Percentiles rank a stretch among this genome's conserved stretches.
Evolutionary conservation across 2,113 vertebrate species (phyloP).

Genomic region (Nettapus auritus): DNA sequence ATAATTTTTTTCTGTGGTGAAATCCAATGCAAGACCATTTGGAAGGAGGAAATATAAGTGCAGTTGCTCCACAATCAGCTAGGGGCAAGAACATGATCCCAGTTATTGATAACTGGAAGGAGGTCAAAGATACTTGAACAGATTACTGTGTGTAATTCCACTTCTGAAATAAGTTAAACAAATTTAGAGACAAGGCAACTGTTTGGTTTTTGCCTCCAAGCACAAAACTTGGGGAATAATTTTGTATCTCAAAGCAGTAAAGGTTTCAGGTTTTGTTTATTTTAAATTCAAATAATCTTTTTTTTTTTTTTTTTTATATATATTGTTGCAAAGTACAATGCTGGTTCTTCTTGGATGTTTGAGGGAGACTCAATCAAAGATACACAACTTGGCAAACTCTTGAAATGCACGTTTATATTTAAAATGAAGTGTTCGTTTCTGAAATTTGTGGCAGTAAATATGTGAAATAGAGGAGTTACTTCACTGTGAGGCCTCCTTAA

Average conservation of each 20-base stretch:
- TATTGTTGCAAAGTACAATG: background rate
- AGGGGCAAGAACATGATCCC: background rate
- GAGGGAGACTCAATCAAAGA: slow-evolving; percentile 36
- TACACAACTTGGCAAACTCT: slow-evolving; percentile 40
- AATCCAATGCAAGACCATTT: background rate
- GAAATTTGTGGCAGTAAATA: background rate
- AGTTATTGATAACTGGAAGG: slow-evolving; percentile 11
- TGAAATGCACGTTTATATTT: background rate
- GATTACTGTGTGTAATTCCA: background rate
- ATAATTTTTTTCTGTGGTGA: background rate
- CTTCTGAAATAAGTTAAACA: background rate
- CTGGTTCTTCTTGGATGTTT: slow-evolving; percentile 40
- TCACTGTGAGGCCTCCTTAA: background rate
- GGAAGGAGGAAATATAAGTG: slow-evolving; percentile 1
- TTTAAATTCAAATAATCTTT: slow-evolving; percentile 26
- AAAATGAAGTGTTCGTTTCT: background rate
- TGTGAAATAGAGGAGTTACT: slow-evolving; percentile 7
- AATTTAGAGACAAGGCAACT: background rate
- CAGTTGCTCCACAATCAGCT: background rate
- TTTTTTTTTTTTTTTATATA: background rate
- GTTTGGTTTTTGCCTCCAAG: slow-evolving; percentile 41
- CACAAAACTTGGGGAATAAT: slow-evolving; percentile 39
- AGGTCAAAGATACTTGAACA: background rate
- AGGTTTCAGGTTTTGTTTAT: background rate
- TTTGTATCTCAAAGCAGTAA: slow-evolving; percentile 19